Conservation (phyloP, 92 coral and sea anemone genomes). For the Siderastrea siderea region DNA sequence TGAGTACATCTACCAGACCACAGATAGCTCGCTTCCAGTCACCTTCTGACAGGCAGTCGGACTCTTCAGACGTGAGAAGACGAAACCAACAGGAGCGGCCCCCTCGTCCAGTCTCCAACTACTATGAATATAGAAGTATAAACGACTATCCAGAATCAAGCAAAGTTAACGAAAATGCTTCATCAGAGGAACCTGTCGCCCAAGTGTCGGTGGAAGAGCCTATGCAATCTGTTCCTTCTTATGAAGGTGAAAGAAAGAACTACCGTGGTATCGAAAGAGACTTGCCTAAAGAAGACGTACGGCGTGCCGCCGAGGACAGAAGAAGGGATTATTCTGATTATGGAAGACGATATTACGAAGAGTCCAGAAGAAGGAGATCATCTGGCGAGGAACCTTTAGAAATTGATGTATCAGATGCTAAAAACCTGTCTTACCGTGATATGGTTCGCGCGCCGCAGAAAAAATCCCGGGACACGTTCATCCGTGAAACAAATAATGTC, state of each 20-base stretch:
- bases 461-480: conserved; percentile 54
- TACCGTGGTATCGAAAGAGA: not conserved
- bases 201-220: conserved; percentile 28
- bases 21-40: conserved; percentile 23
- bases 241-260: not conserved
- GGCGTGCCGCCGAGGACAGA: conserved; percentile 6
- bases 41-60: conserved; percentile 13
- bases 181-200: conserved; percentile 14
- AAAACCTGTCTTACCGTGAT: conserved; percentile 71
- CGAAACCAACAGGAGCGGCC: conserved; percentile 15
- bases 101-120: conserved; percentile 55
- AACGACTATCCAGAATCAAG: conserved; percentile 19
- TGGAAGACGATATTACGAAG: conserved; percentile 16
- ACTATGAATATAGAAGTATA: conserved; percentile 40
- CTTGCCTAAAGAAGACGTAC: not conserved
- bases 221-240: conserved; percentile 1
- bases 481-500: conserved; percentile 20
- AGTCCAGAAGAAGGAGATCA: conserved; percentile 21
- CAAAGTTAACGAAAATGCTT: not conserved
- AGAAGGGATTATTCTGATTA: conserved; percentile 31
- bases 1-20: conserved; percentile 78
- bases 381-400: conserved; percentile 31
- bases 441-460: conserved; percentile 64
- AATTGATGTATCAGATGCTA: conserved; percentile 44
- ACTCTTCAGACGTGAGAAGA: conserved; percentile 12